These are phyloP conservation scores for Struthidea cinerea DNA, from an alignment of 2,113 vertebrate genomes.

Conservation along the genomic window DNA sequence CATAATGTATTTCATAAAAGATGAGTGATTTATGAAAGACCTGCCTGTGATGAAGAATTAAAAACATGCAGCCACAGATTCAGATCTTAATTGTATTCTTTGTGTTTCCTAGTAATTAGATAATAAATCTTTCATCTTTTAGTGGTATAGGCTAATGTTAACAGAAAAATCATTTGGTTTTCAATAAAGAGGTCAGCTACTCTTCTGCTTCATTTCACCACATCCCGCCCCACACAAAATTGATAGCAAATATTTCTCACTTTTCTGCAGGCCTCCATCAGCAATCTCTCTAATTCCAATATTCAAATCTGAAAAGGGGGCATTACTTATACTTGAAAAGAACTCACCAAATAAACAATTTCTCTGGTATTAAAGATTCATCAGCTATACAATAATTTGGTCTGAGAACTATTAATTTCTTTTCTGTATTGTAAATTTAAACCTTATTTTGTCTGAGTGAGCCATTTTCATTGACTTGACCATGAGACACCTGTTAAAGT, in stretches of 20 bases:
- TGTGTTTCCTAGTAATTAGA: constrained; percentile 44
- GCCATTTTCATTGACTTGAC: neutral
- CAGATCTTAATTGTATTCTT: constrained; percentile 47
- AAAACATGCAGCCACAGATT: constrained; percentile 29
- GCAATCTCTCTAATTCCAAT: neutral
- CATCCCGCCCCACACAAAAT: neutral
- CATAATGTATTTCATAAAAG: constrained; percentile 34
- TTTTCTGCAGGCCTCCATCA: neutral
- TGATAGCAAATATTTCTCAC: constrained; percentile 6
- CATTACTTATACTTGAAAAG: neutral
- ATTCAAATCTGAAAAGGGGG: neutral
- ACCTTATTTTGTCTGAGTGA: neutral
- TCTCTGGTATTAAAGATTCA: neutral
- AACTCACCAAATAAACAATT: neutral
- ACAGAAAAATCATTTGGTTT: constrained; percentile 48
- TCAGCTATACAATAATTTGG: neutral
- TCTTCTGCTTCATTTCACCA: neutral
- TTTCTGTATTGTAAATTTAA: neutral
- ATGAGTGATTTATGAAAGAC: constrained; percentile 26
- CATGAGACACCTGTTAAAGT: neutral
- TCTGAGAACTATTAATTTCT: neutral
- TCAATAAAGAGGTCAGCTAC: constrained; percentile 8
- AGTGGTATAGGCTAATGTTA: constrained; percentile 21
- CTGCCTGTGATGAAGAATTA: constrained; percentile 33
- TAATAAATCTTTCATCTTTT: constrained; percentile 55